These are phyloP conservation scores for Nothocercus nigrocapillus DNA, from an alignment of 2,113 vertebrate species.

Conservation along the genomic window DNA sequence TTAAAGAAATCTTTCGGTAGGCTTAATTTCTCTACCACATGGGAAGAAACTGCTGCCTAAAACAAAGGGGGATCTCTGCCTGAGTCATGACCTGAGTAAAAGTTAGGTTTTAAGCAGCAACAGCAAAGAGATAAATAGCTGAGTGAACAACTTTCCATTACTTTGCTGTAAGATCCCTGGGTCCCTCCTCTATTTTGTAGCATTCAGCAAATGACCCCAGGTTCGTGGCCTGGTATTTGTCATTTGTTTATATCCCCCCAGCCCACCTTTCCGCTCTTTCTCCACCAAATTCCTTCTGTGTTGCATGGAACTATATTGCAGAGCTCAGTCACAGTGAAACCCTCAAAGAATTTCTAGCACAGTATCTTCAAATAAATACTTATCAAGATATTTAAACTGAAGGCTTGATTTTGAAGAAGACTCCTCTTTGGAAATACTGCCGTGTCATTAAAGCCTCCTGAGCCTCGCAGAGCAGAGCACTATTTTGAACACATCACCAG, in stretches of 20 bases:
- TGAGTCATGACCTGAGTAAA: background rate
- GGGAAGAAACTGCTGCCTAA: slow-evolving; percentile 9
- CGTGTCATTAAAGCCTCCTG: background rate
- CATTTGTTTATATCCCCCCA: background rate
- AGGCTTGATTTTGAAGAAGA: background rate
- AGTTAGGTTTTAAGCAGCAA: background rate
- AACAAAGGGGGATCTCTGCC: background rate
- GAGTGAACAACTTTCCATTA: background rate
- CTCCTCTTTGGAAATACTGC: background rate
- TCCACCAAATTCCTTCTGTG: background rate
- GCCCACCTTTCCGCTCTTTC: background rate
- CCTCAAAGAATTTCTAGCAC: background rate
- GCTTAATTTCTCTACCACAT: slow-evolving; percentile 1
- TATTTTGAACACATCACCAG: fast-evolving
- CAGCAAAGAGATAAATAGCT: background rate
- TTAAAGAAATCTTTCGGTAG: slow-evolving; percentile 22
- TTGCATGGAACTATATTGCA: background rate
- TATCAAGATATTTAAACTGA: background rate
- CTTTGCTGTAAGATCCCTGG: background rate
- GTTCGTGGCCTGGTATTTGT: background rate
- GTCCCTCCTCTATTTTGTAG: background rate
- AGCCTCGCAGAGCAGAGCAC: background rate
- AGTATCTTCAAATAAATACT: background rate
- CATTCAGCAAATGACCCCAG: background rate
- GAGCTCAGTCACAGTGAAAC: background rate